phyloP scores from a whole-genome alignment of 1,140 invertebrate species.

The Aleiodes sp. region DNA sequence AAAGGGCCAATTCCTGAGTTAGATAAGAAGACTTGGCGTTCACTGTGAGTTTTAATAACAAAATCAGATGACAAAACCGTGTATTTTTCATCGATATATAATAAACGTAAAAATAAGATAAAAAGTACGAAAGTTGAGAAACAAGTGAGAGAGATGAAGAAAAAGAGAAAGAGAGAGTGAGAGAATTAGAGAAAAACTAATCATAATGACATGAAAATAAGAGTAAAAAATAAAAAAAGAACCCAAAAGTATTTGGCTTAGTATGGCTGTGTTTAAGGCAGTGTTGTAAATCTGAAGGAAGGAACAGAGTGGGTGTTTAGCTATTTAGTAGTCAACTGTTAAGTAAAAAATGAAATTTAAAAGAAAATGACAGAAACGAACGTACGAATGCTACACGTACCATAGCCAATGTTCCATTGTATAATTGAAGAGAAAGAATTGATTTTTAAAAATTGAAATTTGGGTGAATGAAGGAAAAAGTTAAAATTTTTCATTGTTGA shows the following conservation, averaged over 20 bases:
- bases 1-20: not conserved
- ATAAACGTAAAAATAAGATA: not conserved
- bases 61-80: not conserved
- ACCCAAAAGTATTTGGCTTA: conserved; percentile 65
- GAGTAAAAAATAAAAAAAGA: conserved; percentile 42
- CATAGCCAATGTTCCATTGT: conserved; percentile 27
- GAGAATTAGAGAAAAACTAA: conserved; percentile 42
- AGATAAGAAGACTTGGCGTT: not conserved
- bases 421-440: not conserved
- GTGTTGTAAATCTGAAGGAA: conserved; percentile 57
- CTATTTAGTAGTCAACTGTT: conserved; percentile 43
- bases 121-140: not conserved
- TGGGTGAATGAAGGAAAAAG: not conserved
- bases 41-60: not conserved
- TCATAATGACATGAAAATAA: conserved; percentile 40
- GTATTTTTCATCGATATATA: conserved; percentile 5
- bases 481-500: not conserved
- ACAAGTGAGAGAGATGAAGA: not conserved
- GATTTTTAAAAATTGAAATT: conserved; percentile 1
- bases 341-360: conserved; percentile 23
- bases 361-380: conserved; percentile 23
- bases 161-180: conserved; percentile 24
- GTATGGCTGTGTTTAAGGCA: conserved; percentile 64
- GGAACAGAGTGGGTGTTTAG: conserved; percentile 36
- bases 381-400: conserved; percentile 45